Evolutionary conservation across 2,113 vertebrate species (phyloP), one percentile per base, ranked within the genome.

Genomic region (Puffinus mauretanicus): DNA sequence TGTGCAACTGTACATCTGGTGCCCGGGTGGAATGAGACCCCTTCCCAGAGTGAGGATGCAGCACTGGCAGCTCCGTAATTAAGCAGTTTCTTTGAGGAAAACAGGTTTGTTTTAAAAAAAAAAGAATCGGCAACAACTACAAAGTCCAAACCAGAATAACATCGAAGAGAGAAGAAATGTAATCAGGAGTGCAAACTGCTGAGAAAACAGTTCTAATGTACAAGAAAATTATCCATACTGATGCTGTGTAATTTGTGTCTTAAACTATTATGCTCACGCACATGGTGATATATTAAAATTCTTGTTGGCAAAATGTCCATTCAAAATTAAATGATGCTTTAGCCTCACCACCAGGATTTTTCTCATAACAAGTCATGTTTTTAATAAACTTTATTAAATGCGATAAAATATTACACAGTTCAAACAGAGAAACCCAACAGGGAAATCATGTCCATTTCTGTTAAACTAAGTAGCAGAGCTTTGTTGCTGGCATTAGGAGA

Each of bases 371-470:
- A 95, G 40, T 42, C 81, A 72, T 7, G 4, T 80, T 82, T 94
- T 54, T 65, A 94, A 94, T 84, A 94, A 95, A 86, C 47, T 86
- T 88, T 90, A 95, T 94, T 94, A 96, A 96, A 91, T 58, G 55
- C 0, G 9, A 83, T 94, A 91, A 94, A 95, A 89, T 95, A 95
- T 65, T 73, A 72, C 82, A 57, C 65, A 62, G 64, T 64, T 90
- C 91, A 88, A 86, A 88, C 38, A 79, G 75, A 86, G 84, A 94
- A 93, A 90, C 22, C 81, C 92, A 88, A 49, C 46, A 58, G 94
- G 84, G 78, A 91, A 94, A 95, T 89, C 70, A 71, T 27, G 49
- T 82, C 95, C 36, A 47, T 88, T 94, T 89, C 81, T 91, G 94
- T 95, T 91, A 90, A 88, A 89, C 78, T 75, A 94, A 96, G 64